phyloP scores from a whole-genome alignment of 1,140 invertebrate genomes.

The Lordiphosa collinella region DNA sequence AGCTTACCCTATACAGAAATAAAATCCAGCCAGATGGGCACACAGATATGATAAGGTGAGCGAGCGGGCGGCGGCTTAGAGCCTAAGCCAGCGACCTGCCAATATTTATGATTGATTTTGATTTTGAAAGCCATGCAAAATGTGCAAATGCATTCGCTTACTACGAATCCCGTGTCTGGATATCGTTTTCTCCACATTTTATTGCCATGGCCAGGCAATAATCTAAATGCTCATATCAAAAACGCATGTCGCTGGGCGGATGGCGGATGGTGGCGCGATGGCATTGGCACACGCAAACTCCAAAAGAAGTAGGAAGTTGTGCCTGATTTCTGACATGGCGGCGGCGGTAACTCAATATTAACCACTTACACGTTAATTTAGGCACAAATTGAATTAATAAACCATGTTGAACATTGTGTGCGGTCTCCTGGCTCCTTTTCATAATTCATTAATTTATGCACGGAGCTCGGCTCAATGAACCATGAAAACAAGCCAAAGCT shows the following conservation, averaged over 20 bases:
- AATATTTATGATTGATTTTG: conserved; percentile 62
- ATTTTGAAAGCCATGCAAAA: conserved; percentile 25
- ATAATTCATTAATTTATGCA: conserved; percentile 78
- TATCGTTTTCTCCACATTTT: conserved; percentile 46
- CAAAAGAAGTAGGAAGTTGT: conserved; percentile 26
- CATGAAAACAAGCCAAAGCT: conserved; percentile 48
- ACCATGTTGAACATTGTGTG: conserved; percentile 78
- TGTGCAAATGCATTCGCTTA: conserved; percentile 6
- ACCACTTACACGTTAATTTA: conserved; percentile 79
- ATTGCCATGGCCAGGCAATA: conserved; percentile 44
- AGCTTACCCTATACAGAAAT: conserved; percentile 34
- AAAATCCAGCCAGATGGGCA: conserved; percentile 62
- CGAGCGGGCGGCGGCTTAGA: conserved; percentile 12
- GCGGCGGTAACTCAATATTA: conserved; percentile 74
- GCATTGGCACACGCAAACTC: conserved; percentile 49
- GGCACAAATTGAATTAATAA: conserved; percentile 80
- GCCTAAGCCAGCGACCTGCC: conserved; percentile 59
- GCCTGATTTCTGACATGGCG: conserved; percentile 11
- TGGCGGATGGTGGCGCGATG: conserved; percentile 16
- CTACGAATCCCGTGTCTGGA: conserved; percentile 31
- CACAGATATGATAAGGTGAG: conserved; percentile 56
- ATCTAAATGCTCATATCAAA: conserved; percentile 65
- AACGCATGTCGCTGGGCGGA: conserved; percentile 42
- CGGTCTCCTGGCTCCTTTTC: conserved; percentile 68
- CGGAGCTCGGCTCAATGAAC: conserved; percentile 68